These are phyloP conservation scores for Lymantria dispar DNA, from an alignment of 2,888 invertebrate species.

Conservation along the genomic window DNA sequence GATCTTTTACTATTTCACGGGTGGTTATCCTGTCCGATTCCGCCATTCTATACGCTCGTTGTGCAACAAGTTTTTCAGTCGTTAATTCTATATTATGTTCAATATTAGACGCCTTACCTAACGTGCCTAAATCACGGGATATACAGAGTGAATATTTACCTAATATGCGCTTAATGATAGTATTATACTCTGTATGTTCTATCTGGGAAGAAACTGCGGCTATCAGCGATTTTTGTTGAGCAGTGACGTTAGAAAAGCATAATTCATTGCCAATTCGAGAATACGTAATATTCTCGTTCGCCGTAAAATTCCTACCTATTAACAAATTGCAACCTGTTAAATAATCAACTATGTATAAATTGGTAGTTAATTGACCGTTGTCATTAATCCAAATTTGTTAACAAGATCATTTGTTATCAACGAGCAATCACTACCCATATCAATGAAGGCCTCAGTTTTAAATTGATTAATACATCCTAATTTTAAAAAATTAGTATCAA, in stretches of 20 bases:
- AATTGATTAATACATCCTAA: too few relatives aligned
- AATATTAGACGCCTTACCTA: neutral
- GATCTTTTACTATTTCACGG: neutral
- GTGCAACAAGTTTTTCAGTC: neutral
- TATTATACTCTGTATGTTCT: neutral
- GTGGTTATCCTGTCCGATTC: neutral
- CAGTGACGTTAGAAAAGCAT: neutral
- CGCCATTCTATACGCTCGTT: neutral
- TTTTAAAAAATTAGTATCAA: too few relatives aligned
- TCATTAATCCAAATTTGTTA: neutral
- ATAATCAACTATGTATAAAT: neutral
- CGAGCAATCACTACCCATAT: too few relatives aligned
- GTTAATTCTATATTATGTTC: neutral
- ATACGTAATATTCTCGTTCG: neutral
- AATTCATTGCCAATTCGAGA: neutral
- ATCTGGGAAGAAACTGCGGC: neutral
- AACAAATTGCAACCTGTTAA: neutral
- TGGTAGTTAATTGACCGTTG: neutral
- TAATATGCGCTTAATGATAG: neutral
- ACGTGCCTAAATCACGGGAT: neutral
- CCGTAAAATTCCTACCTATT: neutral
- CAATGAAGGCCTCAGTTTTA: too few relatives aligned
- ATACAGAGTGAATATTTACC: neutral
- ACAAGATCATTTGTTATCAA: too few relatives aligned
- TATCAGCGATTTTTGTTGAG: neutral